Base-by-base conservation (phyloP, 2,113 vertebrate genomes). In the Australoheros scitulus region DNA sequence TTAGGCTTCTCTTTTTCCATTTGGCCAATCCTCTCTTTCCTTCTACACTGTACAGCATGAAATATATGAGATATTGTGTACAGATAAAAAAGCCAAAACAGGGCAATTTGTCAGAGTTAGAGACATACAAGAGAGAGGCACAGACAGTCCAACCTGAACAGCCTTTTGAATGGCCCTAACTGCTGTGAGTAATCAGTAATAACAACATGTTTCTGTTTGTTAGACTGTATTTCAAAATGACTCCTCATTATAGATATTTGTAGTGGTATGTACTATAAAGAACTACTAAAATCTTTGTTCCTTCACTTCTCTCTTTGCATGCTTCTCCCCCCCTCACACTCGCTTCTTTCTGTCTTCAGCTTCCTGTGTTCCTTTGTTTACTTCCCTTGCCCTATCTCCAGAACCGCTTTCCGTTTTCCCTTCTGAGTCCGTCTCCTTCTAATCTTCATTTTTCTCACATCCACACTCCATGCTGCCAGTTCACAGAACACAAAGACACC, bases 21-120 rank as follows among this genome's bases (percentile, higher is more conserved):
- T 47, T 11, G 11, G 57, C 22, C 41, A 29, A 55, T 36, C 55
- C 36, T 76, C 57, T 61, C 56, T 81, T 80, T 75, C 10, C 61
- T 55, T 83, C 68, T 81, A 61, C 14, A 58, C 75, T 85, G 64
- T 64, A 41, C 58, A 38, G 61, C 59, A 79, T 89, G 88, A 88
- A 90, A 92, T 38, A 2, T 38, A 38, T 93, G 78, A 87, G 91
- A 92, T 91, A 41, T 20, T 24, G 76, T 76, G 75, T 85, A 56
- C 74, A 84, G 82, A 83, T 84, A 88, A 86, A 91, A 87, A 92
- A 82, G 65, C 77, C 81, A 64, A 92, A 92, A 91, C 68, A 88
- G 82, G 29, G 85, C 87, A 81, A 94, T 94, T 93, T 90, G 87
- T 95, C 92, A 90, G 83, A 63, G 83, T 91, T 88, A 91, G 80